These are phyloP conservation scores for Drosophila algonquin DNA, from an alignment of 2,888 invertebrate species.

Conservation along the genomic window DNA sequence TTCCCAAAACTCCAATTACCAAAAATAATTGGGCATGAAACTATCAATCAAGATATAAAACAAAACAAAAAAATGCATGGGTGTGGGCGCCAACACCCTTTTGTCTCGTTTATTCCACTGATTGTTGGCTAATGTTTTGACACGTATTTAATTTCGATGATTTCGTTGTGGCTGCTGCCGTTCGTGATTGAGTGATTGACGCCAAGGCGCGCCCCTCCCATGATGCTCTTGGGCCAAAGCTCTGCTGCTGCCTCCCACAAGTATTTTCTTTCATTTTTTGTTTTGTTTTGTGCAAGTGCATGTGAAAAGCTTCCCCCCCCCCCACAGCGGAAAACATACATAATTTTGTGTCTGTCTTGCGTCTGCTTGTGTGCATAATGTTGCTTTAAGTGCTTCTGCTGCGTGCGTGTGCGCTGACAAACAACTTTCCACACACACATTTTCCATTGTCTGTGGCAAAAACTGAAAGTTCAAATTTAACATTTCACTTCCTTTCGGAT, in stretches of 20 bases:
- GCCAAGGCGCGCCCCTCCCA: conserved; percentile 20
- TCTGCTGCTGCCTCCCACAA: conserved; percentile 57
- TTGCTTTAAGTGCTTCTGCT: conserved; percentile 41
- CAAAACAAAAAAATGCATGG: neutral
- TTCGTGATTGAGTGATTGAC: conserved; percentile 21
- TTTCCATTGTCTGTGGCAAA: conserved; percentile 62
- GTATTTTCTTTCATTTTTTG: conserved; percentile 56
- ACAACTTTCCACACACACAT: conserved; percentile 68
- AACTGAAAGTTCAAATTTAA: conserved; percentile 66
- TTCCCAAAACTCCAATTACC: too few species aligned
- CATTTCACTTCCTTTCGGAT: conserved; percentile 70
- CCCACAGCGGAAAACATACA: conserved; percentile 10
- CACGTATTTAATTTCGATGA: conserved; percentile 50
- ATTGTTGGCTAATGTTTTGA: conserved; percentile 38
- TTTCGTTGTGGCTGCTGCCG: conserved; percentile 14
- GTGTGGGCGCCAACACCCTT: conserved; percentile 31
- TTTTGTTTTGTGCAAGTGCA: conserved; percentile 25
- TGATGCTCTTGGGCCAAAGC: conserved; percentile 48
- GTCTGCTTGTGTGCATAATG: conserved; percentile 45
- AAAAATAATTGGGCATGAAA: neutral
- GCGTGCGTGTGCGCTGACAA: conserved; percentile 51
- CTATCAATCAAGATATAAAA: neutral
- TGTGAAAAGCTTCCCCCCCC: conserved; percentile 48
- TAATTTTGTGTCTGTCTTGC: conserved; percentile 45
- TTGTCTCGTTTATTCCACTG: conserved; percentile 50